These are phyloP conservation scores for Sipha flava DNA, from an alignment of 1,140 invertebrate species.

Conservation along the genomic window DNA sequence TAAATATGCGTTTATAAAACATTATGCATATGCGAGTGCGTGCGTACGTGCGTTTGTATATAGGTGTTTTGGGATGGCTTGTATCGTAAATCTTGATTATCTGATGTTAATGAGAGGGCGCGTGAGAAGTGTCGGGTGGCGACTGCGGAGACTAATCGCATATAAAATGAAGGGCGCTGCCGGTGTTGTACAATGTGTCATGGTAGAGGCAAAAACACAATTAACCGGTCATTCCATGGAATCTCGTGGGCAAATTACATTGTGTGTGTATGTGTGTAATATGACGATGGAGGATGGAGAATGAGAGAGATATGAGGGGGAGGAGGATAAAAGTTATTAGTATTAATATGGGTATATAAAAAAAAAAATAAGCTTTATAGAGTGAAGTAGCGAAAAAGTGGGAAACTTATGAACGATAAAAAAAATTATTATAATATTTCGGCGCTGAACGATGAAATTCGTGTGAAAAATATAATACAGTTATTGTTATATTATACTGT, in stretches of 20 bases:
- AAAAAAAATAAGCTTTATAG: not conserved
- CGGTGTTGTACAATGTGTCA: slow-evolving; percentile 13
- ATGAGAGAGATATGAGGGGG: not conserved
- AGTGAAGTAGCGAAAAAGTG: not conserved
- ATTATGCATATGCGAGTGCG: not conserved
- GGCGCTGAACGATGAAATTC: not conserved
- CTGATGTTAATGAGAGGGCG: slow-evolving; percentile 13
- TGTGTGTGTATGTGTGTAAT: not conserved
- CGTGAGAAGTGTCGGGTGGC: not conserved
- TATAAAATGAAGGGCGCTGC: not conserved
- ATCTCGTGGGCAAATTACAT: slow-evolving; percentile 8
- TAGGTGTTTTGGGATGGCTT: not conserved
- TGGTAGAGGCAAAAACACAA: slow-evolving; percentile 23
- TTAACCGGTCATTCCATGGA: slow-evolving; percentile 13
- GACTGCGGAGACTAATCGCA: not conserved
- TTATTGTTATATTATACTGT: not conserved
- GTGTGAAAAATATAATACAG: not conserved
- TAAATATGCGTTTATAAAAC: not conserved
- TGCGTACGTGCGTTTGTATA: not conserved
- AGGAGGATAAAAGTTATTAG: slow-evolving; percentile 7
- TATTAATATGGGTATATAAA: slow-evolving; percentile 14
- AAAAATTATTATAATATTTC: slow-evolving; percentile 10
- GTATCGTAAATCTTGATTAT: slow-evolving; percentile 23
- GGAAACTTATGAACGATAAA: not conserved
- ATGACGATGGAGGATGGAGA: not conserved